These are phyloP conservation scores for Cylas formicarius DNA, from an alignment of 1,140 invertebrate genomes.

Conservation along the genomic window DNA sequence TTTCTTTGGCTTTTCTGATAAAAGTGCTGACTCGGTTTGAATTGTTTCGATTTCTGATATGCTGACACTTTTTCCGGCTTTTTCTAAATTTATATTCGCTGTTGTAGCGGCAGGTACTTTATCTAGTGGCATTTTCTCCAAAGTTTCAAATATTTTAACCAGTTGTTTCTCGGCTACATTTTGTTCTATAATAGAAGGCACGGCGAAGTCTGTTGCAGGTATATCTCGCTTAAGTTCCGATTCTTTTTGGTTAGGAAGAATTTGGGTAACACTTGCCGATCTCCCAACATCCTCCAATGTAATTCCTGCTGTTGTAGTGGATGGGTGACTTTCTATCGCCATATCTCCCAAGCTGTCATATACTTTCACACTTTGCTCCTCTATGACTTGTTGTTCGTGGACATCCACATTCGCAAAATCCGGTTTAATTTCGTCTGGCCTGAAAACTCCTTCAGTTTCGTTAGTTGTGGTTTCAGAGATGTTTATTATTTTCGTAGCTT, in stretches of 20 bases:
- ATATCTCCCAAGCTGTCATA: conserved; percentile 15
- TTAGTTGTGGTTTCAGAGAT: conserved; percentile 13
- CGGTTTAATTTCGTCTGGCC: not conserved
- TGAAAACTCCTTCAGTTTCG: conserved; percentile 10
- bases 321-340: conserved; percentile 20
- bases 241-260: conserved; percentile 10
- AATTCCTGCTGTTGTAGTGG: conserved; percentile 18
- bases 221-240: conserved; percentile 4
- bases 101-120: not conserved
- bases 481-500: conserved; percentile 21
- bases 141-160: conserved; percentile 9
- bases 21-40: conserved; percentile 14
- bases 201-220: conserved; percentile 6
- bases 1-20: conserved; percentile 14
- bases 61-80: conserved; percentile 20
- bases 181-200: conserved; percentile 2
- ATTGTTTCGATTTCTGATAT: conserved; percentile 18
- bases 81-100: conserved; percentile 22
- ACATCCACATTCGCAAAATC: conserved; percentile 12
- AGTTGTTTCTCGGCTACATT: conserved; percentile 13
- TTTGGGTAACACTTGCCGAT: conserved; percentile 8
- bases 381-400: conserved; percentile 7
- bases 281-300: conserved; percentile 9
- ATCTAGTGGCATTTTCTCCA: not conserved
- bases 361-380: conserved; percentile 19